These are phyloP conservation scores for Brachyptera risi DNA, from an alignment of 2,888 invertebrate genomes.

Conservation along the genomic window DNA sequence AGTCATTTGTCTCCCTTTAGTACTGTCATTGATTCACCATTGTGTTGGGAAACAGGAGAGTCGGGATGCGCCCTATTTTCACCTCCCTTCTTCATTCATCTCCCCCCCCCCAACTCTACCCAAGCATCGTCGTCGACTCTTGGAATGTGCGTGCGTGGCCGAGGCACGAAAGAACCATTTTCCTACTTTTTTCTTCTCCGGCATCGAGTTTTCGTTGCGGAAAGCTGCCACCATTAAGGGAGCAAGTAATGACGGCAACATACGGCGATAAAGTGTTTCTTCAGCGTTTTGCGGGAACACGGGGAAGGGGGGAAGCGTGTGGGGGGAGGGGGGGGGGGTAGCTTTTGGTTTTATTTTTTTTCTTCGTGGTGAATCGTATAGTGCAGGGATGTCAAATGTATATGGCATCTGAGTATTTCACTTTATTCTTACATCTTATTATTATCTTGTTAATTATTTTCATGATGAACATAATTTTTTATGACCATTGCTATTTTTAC, in stretches of 20 bases:
- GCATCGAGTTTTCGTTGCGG: conserved; percentile 2
- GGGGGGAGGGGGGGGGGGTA: background rate
- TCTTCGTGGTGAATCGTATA: conserved; percentile 1
- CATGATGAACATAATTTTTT: no score
- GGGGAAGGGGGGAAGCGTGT: background rate
- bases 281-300: conserved; percentile 14
- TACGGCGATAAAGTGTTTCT: conserved; percentile 30
- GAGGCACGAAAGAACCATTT: conserved; percentile 1
- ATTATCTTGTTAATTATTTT: no score
- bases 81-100: background rate
- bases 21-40: conserved; percentile 26
- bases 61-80: background rate
- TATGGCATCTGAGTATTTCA: no score
- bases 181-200: conserved; percentile 13
- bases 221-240: conserved; percentile 28
- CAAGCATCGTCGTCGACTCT: background rate
- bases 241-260: conserved; percentile 31
- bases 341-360: background rate
- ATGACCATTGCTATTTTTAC: no score
- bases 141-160: conserved; percentile 16
- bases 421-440: no score
- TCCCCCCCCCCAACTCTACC: background rate
- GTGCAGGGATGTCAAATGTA: background rate
- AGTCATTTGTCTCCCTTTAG: conserved; percentile 24
- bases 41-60: conserved; percentile 9